Conservation (phyloP, 2,113 vertebrate species). For the Maccullochella peelii region DNA sequence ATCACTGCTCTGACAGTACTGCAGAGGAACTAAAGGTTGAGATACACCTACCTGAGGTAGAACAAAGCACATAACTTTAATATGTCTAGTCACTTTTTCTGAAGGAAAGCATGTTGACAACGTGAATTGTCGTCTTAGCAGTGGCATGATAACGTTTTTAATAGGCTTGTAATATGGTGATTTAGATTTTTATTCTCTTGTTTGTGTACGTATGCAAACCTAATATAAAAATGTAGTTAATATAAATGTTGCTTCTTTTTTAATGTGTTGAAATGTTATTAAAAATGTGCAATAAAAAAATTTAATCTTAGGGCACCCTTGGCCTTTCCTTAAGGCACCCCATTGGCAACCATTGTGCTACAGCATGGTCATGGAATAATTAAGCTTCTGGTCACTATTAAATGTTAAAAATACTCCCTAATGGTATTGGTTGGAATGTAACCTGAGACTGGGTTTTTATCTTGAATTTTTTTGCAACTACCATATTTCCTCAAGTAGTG, state of each 20-base stretch:
- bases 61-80: too few relatives aligned
- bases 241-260: not conserved
- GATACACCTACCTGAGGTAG: too few relatives aligned
- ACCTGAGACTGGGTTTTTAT: not conserved
- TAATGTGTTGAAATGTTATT: not conserved
- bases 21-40: too few relatives aligned
- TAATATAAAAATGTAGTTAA: not conserved
- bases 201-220: not conserved
- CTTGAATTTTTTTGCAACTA: too few relatives aligned
- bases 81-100: not conserved
- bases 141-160: not conserved
- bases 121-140: not conserved
- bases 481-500: too few relatives aligned
- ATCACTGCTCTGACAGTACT: not conserved
- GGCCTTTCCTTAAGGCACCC: not conserved
- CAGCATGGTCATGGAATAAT: not conserved
- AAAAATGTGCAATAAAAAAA: too few relatives aligned
- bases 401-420: too few relatives aligned
- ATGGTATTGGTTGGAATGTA: not conserved
- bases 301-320: too few relatives aligned
- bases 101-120: not conserved
- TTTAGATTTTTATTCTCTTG: not conserved
- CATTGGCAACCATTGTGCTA: not conserved
- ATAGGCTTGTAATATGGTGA: not conserved
- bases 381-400: not conserved